Percentiles rank a stretch among this genome's conserved stretches.
Conservation (phyloP, 2,113 vertebrate genomes). For the Hipposideros armiger region DNA sequence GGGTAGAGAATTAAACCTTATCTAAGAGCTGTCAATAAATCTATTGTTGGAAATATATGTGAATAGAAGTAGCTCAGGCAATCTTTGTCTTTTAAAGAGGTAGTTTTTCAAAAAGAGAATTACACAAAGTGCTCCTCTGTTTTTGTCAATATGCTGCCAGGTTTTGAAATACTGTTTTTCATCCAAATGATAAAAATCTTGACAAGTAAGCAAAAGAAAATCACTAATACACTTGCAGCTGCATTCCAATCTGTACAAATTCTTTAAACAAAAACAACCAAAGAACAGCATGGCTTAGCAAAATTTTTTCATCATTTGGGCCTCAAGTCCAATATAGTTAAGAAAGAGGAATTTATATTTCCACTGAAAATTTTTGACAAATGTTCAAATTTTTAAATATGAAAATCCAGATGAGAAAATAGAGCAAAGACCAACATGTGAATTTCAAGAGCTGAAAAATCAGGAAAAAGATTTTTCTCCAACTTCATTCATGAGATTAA, state of each 20-base stretch:
- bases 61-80: slow-evolving; percentile 86
- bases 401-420: slow-evolving; percentile 52
- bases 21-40: slow-evolving; percentile 88
- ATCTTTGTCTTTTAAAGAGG: slow-evolving; percentile 88
- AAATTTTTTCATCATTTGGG: slow-evolving; percentile 77
- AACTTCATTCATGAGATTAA: slow-evolving; percentile 24
- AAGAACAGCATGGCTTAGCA: slow-evolving; percentile 77
- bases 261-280: slow-evolving; percentile 87
- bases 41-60: slow-evolving; percentile 85
- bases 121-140: slow-evolving; percentile 91
- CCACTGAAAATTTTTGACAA: slow-evolving; percentile 1
- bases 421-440: not conserved
- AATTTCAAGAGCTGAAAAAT: slow-evolving; percentile 49
- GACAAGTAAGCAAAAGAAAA: slow-evolving; percentile 88
- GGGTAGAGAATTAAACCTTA: slow-evolving; percentile 82
- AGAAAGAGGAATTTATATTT: slow-evolving; percentile 54
- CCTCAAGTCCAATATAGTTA: slow-evolving; percentile 74
- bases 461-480: not conserved
- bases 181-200: slow-evolving; percentile 88
- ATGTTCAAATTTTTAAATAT: slow-evolving; percentile 5
- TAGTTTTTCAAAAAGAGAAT: slow-evolving; percentile 92
- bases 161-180: slow-evolving; percentile 89
- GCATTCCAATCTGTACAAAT: slow-evolving; percentile 87
- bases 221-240: slow-evolving; percentile 86
- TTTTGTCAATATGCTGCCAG: slow-evolving; percentile 92